Base-by-base conservation (phyloP, 2,113 vertebrate species). In the Oncorhynchus clarkii region DNA sequence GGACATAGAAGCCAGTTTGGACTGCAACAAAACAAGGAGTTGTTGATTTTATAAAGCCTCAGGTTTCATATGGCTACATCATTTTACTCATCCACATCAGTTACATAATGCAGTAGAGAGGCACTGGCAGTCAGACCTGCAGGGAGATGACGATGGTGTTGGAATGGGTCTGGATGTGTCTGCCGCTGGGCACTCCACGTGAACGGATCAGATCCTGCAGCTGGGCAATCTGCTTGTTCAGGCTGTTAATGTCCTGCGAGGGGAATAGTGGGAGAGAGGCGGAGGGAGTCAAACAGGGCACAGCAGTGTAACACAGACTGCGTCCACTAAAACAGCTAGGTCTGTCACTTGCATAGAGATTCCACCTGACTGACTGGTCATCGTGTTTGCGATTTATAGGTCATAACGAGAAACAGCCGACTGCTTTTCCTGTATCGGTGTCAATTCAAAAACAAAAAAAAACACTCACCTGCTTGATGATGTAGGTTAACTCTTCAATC, bases 151-250 rank as follows among this genome's bases (percentile, higher is more conserved):
- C 96, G 9, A 98, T 96, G n/a, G 96, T 98, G 78, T 95, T 98
- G 26, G 96, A 98, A 85, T 98, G 96, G 14, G 94, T 95, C 71
- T 97, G 96, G 78, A 96, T 90, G 70, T 98, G 96, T n/a, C 94
- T 91, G 34, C 96, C 95, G 0, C 93, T 95, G n/a, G 95, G 95
- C 82, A 92, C 90, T 31, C 91, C 93, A 6, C 95, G 94, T 22
- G 95, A 95, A 45, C 90, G 90, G 77, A 96, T 95, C 49, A 97
- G 89, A 67, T 96, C 95, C 87, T 97, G 96, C 80, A 98, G 94
- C 83, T 98, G 96, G 57, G 96, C 95, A 4, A 98, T 98, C 85
- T 97, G 96, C 88, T 97, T 96, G 87, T 98, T 97, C 82, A 98
- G 91, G 79, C 95, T 97, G 89, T 94, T 96, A 81, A 98, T 96